Evolutionary conservation across 2,797 vertebrate species (phyloP).

Genomic region (Scleropages formosus): DNA sequence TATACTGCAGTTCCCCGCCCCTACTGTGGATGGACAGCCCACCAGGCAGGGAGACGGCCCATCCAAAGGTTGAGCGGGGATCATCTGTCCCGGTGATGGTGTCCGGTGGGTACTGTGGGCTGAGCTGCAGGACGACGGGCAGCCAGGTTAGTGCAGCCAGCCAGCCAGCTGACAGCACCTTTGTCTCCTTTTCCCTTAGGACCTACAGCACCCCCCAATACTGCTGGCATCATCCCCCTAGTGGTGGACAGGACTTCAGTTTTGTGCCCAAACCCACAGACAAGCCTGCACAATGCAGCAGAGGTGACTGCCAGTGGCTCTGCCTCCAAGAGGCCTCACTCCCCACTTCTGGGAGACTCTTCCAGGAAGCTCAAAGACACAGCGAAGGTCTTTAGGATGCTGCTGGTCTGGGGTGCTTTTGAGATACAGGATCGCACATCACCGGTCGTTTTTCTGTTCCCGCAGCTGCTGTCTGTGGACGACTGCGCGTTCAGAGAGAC

Average conservation of each 20-base stretch:
- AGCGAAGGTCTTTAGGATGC: constrained; percentile 72
- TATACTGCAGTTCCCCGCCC: constrained; percentile 41
- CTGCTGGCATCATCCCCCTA: constrained; percentile 64
- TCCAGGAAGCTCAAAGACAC: constrained; percentile 77
- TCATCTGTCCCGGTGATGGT: constrained; percentile 65
- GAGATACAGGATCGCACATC: background rate
- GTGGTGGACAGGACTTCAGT: constrained; percentile 61
- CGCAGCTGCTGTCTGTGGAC: constrained; percentile 53
- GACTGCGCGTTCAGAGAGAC: constrained; percentile 76
- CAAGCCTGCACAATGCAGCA: constrained; percentile 54
- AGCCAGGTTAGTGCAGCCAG: no score
- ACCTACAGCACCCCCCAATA: constrained; percentile 49
- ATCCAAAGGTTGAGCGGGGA: constrained; percentile 51
- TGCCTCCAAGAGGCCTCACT: constrained; percentile 73
- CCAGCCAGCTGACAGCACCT: background rate
- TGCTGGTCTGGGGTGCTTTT: background rate
- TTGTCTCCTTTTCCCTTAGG: constrained; percentile 56
- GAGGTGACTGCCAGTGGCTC: constrained; percentile 60
- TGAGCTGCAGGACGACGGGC: background rate
- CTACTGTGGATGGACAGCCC: constrained; percentile 43
- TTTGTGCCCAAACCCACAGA: constrained; percentile 50
- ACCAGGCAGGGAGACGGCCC: constrained; percentile 38
- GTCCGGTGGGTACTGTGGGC: constrained; percentile 62
- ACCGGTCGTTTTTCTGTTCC: background rate
- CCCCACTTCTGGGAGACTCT: constrained; percentile 72